These are phyloP conservation scores for Sander lucioperca DNA, from an alignment of 2,113 vertebrate species.

Conservation along the genomic window DNA sequence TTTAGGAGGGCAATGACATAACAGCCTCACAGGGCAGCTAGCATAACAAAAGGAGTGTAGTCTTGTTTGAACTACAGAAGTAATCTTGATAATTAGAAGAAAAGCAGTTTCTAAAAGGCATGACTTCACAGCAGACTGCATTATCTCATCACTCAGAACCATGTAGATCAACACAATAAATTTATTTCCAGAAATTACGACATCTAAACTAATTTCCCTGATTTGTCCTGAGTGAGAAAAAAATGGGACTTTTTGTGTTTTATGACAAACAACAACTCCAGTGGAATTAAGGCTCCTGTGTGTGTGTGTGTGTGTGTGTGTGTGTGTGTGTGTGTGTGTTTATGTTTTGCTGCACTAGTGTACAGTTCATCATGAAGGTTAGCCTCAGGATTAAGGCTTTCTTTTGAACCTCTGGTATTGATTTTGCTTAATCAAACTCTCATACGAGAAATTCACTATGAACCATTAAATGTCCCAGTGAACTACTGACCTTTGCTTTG, in stretches of 20 bases:
- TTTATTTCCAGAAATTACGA: slow-evolving; percentile 65
- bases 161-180: slow-evolving; percentile 64
- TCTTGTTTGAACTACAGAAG: slow-evolving; percentile 8
- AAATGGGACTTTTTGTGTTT: slow-evolving; percentile 60
- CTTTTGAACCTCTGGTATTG: slow-evolving; percentile 71
- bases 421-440: slow-evolving; percentile 70
- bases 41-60: background rate
- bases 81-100: background rate
- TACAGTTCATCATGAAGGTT: slow-evolving; percentile 37
- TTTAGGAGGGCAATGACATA: background rate
- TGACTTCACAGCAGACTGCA: slow-evolving; percentile 44
- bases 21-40: background rate
- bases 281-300: slow-evolving; percentile 44
- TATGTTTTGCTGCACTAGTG: slow-evolving; percentile 18
- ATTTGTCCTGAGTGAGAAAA: slow-evolving; percentile 34
- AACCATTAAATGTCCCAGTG: slow-evolving; percentile 59
- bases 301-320: too few species aligned
- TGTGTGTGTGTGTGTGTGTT: too few species aligned
- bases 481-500: slow-evolving; percentile 55
- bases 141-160: slow-evolving; percentile 59
- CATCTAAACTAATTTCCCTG: slow-evolving; percentile 66
- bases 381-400: slow-evolving; percentile 58
- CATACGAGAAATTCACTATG: slow-evolving; percentile 61
- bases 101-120: slow-evolving; percentile 43
- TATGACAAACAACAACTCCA: slow-evolving; percentile 47